Base-by-base conservation (phyloP, 2,888 invertebrate genomes). In the Elmis aenea region DNA sequence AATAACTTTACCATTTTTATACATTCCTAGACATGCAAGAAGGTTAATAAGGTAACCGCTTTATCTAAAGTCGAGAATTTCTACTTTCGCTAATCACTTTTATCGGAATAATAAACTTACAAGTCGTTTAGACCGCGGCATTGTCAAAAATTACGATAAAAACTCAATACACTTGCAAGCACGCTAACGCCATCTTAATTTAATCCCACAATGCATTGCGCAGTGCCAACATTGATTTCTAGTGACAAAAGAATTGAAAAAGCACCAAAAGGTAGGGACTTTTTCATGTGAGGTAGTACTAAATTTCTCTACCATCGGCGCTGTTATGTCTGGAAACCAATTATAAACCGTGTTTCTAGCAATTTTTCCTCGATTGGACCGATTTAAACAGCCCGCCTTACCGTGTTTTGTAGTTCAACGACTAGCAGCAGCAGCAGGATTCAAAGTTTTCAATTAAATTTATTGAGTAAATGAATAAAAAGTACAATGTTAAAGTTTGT, bases 211-310 rank as follows among this genome's bases (percentile, higher is more conserved):
- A 61, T 62, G 57, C 62, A 54, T 45, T 54, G 57, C 57, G 50
- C 48, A 44, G 55, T 64, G 52, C 66, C 67, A 67, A 67, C 68
- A 68, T 67, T 62, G 67, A 68, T 68, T 67, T 66, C 65, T 65
- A 51, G 65, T 54, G 60, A 60, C 58, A 59, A 63, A 66, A 65
- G 65, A 64, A 65, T 58, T 42, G 49, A 52, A 59, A 65, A 64
- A 61, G 52, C 64, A 63, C 65, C 51, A 60, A 64, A 64, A 66
- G 62, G 51, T 61, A 59, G 64, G 61, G 62, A 56, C 55, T 62
- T 65, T 64, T 65, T 63, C 18, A 18, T n/a, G n/a, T n/a, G n/a
- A n/a, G n/a, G n/a, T n/a, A n/a, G n/a, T n/a, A n/a, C n/a, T n/a
- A n/a, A n/a, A n/a, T n/a, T n/a, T n/a, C n/a, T n/a, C n/a, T n/a